phyloP scores from a whole-genome alignment of 2,888 invertebrate species.

The Linyphia triangularis region DNA sequence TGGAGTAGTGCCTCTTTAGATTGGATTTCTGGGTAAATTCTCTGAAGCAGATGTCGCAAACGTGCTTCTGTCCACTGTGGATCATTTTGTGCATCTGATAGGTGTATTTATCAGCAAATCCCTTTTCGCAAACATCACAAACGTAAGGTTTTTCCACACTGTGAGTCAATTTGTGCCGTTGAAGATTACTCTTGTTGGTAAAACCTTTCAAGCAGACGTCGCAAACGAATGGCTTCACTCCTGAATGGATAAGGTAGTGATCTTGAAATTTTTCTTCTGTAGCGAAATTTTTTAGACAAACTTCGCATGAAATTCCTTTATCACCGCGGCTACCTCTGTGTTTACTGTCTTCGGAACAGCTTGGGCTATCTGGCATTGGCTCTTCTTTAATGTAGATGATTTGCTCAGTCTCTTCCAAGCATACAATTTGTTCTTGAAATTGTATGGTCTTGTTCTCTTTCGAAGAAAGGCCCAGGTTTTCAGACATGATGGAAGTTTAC shows the following conservation, averaged over 20 bases:
- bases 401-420: constrained; percentile 13
- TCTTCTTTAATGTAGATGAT: constrained; percentile 45
- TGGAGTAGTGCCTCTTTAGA: constrained; percentile 61
- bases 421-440: constrained; percentile 4
- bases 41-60: constrained; percentile 63
- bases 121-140: constrained; percentile 58
- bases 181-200: constrained; percentile 67
- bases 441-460: constrained; percentile 1
- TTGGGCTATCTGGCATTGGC: constrained; percentile 8
- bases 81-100: constrained; percentile 66
- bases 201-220: constrained; percentile 65
- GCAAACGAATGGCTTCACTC: constrained; percentile 63
- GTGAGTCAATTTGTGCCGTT: constrained; percentile 55
- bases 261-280: constrained; percentile 71
- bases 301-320: constrained; percentile 47
- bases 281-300: constrained; percentile 56
- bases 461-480: not conserved
- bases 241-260: constrained; percentile 65
- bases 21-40: constrained; percentile 71
- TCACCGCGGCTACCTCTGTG: constrained; percentile 36
- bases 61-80: constrained; percentile 62
- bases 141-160: constrained; percentile 59
- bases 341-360: constrained; percentile 13
- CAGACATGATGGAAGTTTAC: constrained; percentile 2
- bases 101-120: constrained; percentile 67